These are phyloP conservation scores for Tryphoninae sp. DNA, from an alignment of 2,888 invertebrate species.

Conservation along the genomic window DNA sequence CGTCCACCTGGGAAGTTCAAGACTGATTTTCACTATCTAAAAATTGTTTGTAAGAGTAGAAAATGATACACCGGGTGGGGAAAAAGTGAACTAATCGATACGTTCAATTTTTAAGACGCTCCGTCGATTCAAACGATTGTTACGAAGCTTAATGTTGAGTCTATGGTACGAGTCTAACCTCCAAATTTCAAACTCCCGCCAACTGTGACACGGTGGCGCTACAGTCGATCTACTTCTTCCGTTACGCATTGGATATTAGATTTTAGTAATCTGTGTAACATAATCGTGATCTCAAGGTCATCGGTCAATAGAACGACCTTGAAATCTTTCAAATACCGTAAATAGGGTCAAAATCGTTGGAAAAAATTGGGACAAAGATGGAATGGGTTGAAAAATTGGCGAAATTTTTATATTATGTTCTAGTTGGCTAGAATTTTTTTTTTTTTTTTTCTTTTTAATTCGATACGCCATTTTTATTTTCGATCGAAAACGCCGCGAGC, in stretches of 20 bases:
- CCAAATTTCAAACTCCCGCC: no score
- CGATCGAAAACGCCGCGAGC: not conserved
- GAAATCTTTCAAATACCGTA: not conserved
- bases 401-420: not conserved
- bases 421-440: not conserved
- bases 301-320: not conserved
- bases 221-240: no score
- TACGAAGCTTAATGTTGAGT: no score
- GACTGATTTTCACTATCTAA: constrained; percentile 35
- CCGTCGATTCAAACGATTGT: no score
- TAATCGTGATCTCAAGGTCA: not conserved
- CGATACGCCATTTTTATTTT: not conserved
- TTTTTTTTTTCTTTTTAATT: not conserved
- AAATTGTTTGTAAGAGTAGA: not conserved
- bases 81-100: no score
- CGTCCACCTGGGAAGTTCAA: constrained; percentile 1
- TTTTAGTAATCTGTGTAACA: not conserved
- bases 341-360: no score
- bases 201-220: no score
- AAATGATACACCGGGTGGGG: no score
- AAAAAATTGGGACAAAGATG: not conserved
- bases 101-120: no score
- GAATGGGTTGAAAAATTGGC: not conserved
- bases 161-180: no score
- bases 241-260: no score